phyloP scores from a whole-genome alignment of 2,113 vertebrate genomes.

The Oophaga pumilio region DNA sequence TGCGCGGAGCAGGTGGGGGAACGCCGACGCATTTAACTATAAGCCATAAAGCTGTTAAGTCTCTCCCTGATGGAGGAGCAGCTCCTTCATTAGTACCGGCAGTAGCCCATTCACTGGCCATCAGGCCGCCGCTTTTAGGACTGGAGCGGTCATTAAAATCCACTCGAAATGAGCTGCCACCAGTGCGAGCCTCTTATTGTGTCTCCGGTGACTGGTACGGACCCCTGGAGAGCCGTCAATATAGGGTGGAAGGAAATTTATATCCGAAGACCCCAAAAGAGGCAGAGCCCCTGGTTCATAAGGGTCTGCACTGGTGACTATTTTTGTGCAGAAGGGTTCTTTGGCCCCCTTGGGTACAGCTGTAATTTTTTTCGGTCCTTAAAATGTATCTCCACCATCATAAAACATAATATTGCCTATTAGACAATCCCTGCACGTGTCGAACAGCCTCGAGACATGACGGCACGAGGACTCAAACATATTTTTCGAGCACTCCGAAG shows the following conservation, averaged over 20 bases:
- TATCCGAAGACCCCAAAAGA: neutral
- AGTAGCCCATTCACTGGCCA: constrained; percentile 6
- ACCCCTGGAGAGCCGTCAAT: neutral
- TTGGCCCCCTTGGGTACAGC: too few species aligned
- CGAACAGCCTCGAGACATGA: too few species aligned
- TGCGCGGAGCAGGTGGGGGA: constrained; percentile 28
- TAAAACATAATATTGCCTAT: too few species aligned
- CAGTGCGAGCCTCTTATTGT: neutral
- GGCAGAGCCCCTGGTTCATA: too few species aligned
- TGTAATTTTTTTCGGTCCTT: too few species aligned
- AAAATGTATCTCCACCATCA: too few species aligned
- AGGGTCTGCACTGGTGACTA: too few species aligned
- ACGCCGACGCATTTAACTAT: constrained; percentile 4
- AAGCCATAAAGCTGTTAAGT: constrained; percentile 44
- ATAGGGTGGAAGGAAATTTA: neutral
- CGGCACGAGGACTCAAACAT: too few species aligned
- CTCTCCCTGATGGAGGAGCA: constrained; percentile 25
- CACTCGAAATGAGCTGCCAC: constrained; percentile 6
- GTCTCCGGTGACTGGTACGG: neutral
- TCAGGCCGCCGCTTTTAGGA: neutral
- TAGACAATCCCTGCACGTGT: too few species aligned
- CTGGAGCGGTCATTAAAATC: neutral
- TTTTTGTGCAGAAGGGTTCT: too few species aligned
- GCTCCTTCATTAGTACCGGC: constrained; percentile 34
- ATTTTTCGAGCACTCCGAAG: too few species aligned